phyloP scores from a whole-genome alignment of 2,113 vertebrate genomes.

The Dicrurus megarhynchus region DNA sequence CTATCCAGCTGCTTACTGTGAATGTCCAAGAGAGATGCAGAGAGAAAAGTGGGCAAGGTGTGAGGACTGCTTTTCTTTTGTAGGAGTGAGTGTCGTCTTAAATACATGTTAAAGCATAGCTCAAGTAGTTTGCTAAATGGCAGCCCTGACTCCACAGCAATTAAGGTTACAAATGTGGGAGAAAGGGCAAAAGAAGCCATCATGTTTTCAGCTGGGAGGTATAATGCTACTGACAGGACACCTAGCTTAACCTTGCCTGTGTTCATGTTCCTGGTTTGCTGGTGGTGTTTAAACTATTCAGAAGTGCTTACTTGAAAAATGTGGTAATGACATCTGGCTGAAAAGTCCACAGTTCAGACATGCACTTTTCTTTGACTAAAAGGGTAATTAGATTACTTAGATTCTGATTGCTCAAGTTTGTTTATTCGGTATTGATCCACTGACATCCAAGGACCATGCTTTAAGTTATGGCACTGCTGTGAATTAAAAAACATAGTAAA shows the following conservation, averaged over 20 bases:
- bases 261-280: not conserved
- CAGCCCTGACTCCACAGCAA: not conserved
- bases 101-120: not conserved
- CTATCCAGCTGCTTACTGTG: not conserved
- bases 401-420: not conserved
- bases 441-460: not conserved
- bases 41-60: not conserved
- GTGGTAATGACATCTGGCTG: not conserved
- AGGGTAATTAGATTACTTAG: not conserved
- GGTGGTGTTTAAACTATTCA: not conserved
- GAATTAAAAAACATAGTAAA: not conserved
- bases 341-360: not conserved
- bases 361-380: not conserved
- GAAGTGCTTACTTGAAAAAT: not conserved
- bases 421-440: not conserved
- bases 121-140: not conserved
- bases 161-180: not conserved
- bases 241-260: not conserved
- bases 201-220: not conserved
- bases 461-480: not conserved
- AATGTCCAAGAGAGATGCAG: not conserved
- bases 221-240: not conserved
- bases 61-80: not conserved
- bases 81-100: not conserved
- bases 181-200: not conserved